These are phyloP conservation scores for Lamellibrachia satsuma DNA, from an alignment of 2,888 invertebrate species.

Conservation along the genomic window DNA sequence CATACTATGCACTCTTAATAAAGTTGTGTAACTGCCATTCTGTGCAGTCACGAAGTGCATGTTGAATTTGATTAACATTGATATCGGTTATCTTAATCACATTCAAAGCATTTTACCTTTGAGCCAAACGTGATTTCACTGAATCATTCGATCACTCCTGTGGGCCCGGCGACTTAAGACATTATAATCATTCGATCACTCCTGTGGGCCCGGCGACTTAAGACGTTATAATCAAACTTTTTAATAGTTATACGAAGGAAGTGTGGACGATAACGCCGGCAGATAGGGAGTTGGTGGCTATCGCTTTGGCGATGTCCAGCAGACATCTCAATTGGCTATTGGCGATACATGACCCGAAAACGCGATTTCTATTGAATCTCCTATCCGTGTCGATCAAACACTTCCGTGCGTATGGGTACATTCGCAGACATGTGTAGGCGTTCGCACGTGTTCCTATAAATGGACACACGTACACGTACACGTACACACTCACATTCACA, in stretches of 20 bases:
- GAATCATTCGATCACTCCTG: not conserved
- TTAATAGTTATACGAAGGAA: not conserved
- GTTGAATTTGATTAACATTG: not conserved
- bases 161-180: not conserved
- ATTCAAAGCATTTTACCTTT: not conserved
- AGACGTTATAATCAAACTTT: not conserved
- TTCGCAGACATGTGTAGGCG: not conserved
- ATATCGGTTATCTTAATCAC: not conserved
- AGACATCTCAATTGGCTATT: constrained; percentile 10
- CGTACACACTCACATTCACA: not conserved
- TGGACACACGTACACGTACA: not conserved
- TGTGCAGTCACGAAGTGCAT: not conserved
- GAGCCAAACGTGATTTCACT: not conserved
- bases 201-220: not conserved
- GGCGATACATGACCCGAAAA: constrained; percentile 12
- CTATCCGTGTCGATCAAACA: constrained; percentile 1
- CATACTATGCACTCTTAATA: not conserved
- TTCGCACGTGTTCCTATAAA: not conserved
- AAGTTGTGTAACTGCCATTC: not conserved
- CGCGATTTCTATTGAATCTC: not conserved
- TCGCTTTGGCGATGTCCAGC: not conserved
- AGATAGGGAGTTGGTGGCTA: not conserved
- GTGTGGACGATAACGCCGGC: not conserved
- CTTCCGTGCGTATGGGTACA: not conserved
- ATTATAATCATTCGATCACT: not conserved